Evolutionary conservation across 2,888 invertebrate genomes (phyloP), one percentile per base, ranked within the genome.

Genomic region (Ptychoptera albimana): DNA sequence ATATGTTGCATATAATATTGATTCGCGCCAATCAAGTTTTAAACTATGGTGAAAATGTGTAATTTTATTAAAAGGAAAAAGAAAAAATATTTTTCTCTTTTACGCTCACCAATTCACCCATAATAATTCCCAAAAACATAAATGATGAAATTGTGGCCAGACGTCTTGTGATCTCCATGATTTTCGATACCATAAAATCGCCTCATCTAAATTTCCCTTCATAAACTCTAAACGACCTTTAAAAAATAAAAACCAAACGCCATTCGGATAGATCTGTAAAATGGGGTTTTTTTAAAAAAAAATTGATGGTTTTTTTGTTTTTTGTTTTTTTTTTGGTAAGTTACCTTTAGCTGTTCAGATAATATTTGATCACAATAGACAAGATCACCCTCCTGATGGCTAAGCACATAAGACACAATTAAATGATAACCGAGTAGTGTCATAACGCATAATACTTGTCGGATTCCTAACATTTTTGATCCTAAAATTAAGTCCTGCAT

Each of bases 101-200:
- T 23, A 35, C 23, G 60, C 64, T 62, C 63, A 83, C 84, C 83
- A 79, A 57, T 85, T 77, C 2, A 85, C 77, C 91, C 91, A 93
- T 71, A 91, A 76, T 32, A 93, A 70, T 60, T 94, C 94, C 94
- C 94, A 96, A 60, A 78, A 91, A 61, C 92, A 91, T 4, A 93
- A 66, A 59, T 93, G 89, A 59, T 89, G 88, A 61, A 94, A 89
- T 62, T 93, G 92, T 1, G 79, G 77, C 88, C 92, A 93, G 39
- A 83, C 70, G 48, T 76, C 68, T 58, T 92, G 91, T 3, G 84
- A 84, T 49, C 77, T 73, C 69, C 88, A 82, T 0, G 89, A 87
- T 51, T 74, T 76, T 48, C 77, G 77, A 67, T 92, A 92, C 68
- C 80, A 86, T 11, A 65, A 61, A 36, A 84, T 72, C 11, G 85